A percentile compares a stretch with the other conserved stretches of the same genome.
phyloP scores from a whole-genome alignment of 2,113 vertebrate species.

The Triplophysa siluroides region DNA sequence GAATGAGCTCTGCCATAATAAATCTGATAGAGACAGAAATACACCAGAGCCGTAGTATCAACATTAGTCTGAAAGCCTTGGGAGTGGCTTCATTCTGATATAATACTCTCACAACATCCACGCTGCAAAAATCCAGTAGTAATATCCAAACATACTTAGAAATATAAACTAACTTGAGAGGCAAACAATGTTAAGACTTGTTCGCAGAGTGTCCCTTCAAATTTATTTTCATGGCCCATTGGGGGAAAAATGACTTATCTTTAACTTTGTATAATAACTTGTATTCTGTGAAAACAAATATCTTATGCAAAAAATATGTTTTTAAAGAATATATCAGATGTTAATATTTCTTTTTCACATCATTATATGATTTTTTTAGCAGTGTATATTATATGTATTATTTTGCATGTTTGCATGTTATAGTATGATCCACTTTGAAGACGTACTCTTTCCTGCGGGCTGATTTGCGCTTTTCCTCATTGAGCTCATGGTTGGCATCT shows the following conservation, averaged over 20 bases:
- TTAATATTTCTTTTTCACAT: no score
- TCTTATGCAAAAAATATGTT: no score
- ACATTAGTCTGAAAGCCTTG: conserved; percentile 5
- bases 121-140: neutral
- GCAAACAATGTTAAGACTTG: no score
- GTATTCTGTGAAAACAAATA: no score
- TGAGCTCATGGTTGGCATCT: conserved; percentile 93
- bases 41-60: conserved; percentile 4
- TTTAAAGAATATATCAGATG: no score
- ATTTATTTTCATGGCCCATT: no score
- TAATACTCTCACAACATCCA: conserved; percentile 10
- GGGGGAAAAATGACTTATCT: no score
- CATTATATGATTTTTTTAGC: no score
- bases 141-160: no score
- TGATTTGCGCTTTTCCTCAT: conserved; percentile 96
- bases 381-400: neutral
- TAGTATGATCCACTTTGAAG: neutral
- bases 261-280: no score
- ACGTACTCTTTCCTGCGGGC: conserved; percentile 97
- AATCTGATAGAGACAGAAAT: conserved; percentile 78
- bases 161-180: no score
- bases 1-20: conserved; percentile 99
- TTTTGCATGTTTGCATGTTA: conserved; percentile 19
- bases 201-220: no score
- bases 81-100: conserved; percentile 4